phyloP scores from a whole-genome alignment of 2,888 invertebrate genomes.

The Therioaphis trifolii region DNA sequence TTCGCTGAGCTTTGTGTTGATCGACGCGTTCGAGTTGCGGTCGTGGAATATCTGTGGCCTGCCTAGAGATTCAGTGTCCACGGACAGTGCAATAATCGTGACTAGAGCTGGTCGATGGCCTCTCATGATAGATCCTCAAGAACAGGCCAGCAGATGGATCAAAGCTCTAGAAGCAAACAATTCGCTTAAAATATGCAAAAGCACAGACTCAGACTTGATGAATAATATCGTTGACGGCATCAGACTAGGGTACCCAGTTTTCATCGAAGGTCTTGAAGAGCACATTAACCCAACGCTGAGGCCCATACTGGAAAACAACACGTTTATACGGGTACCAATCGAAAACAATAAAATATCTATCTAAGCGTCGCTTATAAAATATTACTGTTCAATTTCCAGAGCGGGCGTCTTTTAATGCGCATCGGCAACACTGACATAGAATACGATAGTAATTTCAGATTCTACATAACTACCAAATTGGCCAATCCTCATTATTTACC shows the following conservation, averaged over 20 bases:
- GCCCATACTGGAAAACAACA: constrained; percentile 51
- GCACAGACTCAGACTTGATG: constrained; percentile 78
- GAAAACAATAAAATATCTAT: neutral
- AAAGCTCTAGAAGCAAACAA: constrained; percentile 85
- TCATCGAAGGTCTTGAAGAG: constrained; percentile 88
- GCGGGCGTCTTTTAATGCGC: constrained; percentile 81
- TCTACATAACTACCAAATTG: constrained; percentile 90
- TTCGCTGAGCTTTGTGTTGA: constrained; percentile 79
- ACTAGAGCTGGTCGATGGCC: constrained; percentile 87
- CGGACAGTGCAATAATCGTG: constrained; percentile 92
- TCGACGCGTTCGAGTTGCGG: constrained; percentile 80
- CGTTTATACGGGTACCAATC: constrained; percentile 29
- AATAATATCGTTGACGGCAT: constrained; percentile 83
- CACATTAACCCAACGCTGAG: constrained; percentile 77
- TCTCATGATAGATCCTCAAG: constrained; percentile 94
- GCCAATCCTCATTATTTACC: constrained; percentile 94
- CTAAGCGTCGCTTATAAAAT: neutral
- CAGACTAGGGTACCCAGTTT: constrained; percentile 77
- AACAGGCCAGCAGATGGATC: constrained; percentile 94
- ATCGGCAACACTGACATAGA: constrained; percentile 88
- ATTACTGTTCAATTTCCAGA: constrained; percentile 70
- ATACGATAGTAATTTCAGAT: constrained; percentile 84
- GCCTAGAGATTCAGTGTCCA: constrained; percentile 87
- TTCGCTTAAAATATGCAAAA: constrained; percentile 81
- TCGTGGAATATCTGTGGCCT: constrained; percentile 91